Conservation (phyloP, 2,797 vertebrate species). For the Rhinogobio ventralis region DNA sequence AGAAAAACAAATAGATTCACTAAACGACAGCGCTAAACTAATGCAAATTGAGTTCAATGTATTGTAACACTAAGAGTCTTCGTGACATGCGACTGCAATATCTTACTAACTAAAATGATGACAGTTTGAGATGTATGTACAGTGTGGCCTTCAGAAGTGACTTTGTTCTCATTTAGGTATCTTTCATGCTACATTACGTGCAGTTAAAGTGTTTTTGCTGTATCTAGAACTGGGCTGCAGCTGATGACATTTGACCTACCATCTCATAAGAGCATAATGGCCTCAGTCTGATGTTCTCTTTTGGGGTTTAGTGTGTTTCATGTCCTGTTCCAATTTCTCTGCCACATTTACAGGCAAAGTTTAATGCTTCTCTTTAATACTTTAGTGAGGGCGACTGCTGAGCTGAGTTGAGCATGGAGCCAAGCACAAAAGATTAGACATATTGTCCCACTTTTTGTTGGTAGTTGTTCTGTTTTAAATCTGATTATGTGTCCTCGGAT, state of each 20-base stretch:
- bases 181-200: neutral
- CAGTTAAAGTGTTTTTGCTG: neutral
- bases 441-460: constrained; percentile 47
- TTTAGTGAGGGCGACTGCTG: neutral
- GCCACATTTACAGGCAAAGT: neutral
- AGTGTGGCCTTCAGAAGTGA: neutral
- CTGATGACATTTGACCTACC: constrained; percentile 5
- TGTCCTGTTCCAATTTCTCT: constrained; percentile 7
- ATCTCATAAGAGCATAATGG: neutral
- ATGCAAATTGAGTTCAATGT: neutral
- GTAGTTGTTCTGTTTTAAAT: constrained; percentile 17
- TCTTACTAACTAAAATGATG: neutral
- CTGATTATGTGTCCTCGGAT: constrained; percentile 27
- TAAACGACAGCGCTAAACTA: neutral
- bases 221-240: constrained; percentile 11
- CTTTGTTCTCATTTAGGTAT: neutral
- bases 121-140: neutral
- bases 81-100: neutral
- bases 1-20: neutral
- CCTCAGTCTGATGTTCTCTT: constrained; percentile 2
- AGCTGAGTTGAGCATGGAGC: neutral
- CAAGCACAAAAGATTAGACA: constrained; percentile 8
- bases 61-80: neutral
- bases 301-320: constrained; percentile 8
- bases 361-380: constrained; percentile 23